Evolutionary conservation across 2,888 invertebrate species (phyloP).

Genomic region (Andrena bicolor): DNA sequence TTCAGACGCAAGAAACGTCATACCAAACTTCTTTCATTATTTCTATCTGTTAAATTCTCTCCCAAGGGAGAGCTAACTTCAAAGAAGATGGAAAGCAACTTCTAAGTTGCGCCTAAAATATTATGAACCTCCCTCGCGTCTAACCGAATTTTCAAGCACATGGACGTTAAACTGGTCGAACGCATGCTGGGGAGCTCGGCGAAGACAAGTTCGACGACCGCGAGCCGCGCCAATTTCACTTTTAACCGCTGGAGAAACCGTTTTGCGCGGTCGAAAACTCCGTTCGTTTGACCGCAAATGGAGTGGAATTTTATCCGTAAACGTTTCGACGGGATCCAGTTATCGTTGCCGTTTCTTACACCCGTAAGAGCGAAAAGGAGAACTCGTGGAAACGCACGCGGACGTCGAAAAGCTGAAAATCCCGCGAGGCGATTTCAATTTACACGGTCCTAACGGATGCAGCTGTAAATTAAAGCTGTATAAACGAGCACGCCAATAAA

Average conservation of each 20-base stretch:
- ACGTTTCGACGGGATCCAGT: conserved; percentile 13
- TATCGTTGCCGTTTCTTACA: conserved; percentile 1
- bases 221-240: conserved; percentile 2
- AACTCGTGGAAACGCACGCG: neutral
- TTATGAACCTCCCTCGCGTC: too few relatives aligned
- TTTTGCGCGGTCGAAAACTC: neutral
- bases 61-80: too few relatives aligned
- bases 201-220: conserved; percentile 18
- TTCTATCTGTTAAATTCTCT: too few relatives aligned
- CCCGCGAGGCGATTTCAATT: conserved; percentile 9
- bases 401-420: neutral
- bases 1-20: too few relatives aligned
- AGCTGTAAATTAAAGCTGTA: neutral
- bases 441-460: neutral
- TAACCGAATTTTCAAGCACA: too few relatives aligned
- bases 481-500: conserved; percentile 9
- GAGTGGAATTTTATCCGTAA: conserved; percentile 10
- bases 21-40: too few relatives aligned
- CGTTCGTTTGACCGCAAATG: conserved; percentile 7
- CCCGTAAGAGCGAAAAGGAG: neutral
- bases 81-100: too few relatives aligned
- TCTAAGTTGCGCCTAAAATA: too few relatives aligned
- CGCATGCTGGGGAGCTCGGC: neutral
- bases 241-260: conserved; percentile 7
- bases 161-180: neutral